Base-by-base conservation (phyloP, 1,140 invertebrate genomes). In the Eupristina koningsbergeri region DNA sequence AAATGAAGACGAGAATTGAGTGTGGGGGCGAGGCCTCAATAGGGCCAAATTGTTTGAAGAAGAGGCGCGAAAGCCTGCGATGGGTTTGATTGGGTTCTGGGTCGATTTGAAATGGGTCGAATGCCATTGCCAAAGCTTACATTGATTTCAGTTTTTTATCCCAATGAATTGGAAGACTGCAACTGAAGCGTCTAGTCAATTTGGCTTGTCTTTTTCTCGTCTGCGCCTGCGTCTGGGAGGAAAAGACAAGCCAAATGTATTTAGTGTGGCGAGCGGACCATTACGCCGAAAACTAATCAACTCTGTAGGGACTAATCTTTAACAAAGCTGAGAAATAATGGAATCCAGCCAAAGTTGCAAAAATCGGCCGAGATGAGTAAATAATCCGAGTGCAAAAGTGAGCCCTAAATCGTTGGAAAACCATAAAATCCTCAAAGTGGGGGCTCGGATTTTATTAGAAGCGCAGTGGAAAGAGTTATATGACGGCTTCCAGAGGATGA, bases 391-490 rank as follows among this genome's bases (percentile, higher is more conserved):
- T n/a, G n/a, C 45, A 36, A 77, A 77, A 61, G 50, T 77, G 50
- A 36, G 34, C 74, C 22, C 45, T 74, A 74, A 74, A 74, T 74
- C 45, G 73, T 50, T 50, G n/a, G 31, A 74, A 74, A 74, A 41
- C 74, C 61, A 77, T 77, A 77, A 77, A 77, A 29, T 45, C 31
- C 22, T 41, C 53, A 75, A 75, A 75, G 71, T 15, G 7, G 87
- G 88, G 87, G 88, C 87, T 86, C 86, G 73, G 26, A 88, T 89
- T 89, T 89, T 88, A 89, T 89, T 88, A 86, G 85, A 86, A 87
- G 75, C 85, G 78, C 85, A 53, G 69, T 26, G 50, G 3, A 47
- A 53, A 50, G 74, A 19, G 64, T 58, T 63, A 31, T 31, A 3
- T 5, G 78, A 22, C n/a, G 64, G 67, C 78, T 53, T 71, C 67